A percentile compares a stretch with the other conserved stretches of the same genome.
Conservation (phyloP, 2,888 invertebrate genomes). For the Pachliopta kotzebuea region DNA sequence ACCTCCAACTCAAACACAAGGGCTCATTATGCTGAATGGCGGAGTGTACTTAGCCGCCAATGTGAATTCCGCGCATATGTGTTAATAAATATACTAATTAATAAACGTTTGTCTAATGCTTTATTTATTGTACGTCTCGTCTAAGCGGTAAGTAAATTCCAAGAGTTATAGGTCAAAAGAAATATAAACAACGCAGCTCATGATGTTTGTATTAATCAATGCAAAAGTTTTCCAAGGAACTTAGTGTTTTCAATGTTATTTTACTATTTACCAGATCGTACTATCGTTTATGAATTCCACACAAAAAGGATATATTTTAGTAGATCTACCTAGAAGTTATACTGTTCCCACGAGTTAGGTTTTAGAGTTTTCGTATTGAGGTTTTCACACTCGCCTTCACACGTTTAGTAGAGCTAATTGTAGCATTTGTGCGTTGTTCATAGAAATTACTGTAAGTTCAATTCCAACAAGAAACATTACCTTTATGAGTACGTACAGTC, state of each 20-base stretch:
- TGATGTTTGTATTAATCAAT: neutral
- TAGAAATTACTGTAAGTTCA: neutral
- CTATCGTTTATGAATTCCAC: too few relatives aligned
- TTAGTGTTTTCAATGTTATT: neutral
- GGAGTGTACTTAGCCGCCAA: constrained; percentile 28
- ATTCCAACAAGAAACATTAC: too few relatives aligned
- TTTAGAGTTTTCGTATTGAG: constrained; percentile 7
- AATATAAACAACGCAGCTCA: neutral
- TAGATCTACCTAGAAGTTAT: neutral
- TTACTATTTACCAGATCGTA: neutral
- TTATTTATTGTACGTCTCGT: constrained; percentile 17
- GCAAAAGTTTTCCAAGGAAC: neutral
- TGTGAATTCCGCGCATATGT: constrained; percentile 41
- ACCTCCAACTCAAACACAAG: constrained; percentile 21
- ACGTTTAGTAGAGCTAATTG: constrained; percentile 20
- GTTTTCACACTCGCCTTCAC: constrained; percentile 23
- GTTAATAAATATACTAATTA: constrained; percentile 44
- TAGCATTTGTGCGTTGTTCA: constrained; percentile 5
- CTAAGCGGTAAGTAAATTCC: neutral
- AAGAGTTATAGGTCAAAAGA: constrained; percentile 1
- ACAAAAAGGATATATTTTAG: neutral
- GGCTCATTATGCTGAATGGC: constrained; percentile 27
- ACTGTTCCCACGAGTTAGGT: constrained; percentile 10
- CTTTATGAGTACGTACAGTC: neutral
- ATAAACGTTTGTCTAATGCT: constrained; percentile 23